Base-by-base conservation (phyloP, 1,140 invertebrate species). In the Trialeurodes vaporariorum region DNA sequence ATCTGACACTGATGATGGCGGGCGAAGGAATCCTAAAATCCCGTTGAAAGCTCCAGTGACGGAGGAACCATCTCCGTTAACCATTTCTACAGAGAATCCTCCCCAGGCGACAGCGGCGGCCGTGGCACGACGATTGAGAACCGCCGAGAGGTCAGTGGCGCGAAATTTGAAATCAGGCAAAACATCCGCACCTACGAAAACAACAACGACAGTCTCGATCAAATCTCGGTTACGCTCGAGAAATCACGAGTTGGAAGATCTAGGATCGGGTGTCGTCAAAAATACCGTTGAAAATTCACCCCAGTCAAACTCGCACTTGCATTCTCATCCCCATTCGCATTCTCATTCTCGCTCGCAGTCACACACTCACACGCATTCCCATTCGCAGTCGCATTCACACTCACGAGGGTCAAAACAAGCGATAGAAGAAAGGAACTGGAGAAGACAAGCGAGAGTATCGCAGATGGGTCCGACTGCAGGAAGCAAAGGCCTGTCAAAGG, bases 1-100 rank as follows among this genome's bases (percentile, higher is more conserved):
- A 1, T 62, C 71, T 61, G 64, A 21, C 21, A 69, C 65, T 12
- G 77, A 70, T 68, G 74, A 74, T n/a, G 75, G 76, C 24, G 75
- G 77, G 25, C 77, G 76, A 59, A 71, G 71, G 5, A 64, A 69
- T 2, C 66, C 60, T 5, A 70, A 63, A 66, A 59, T 63, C 17
- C 58, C 27, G 21, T 65, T 68, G 62, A 24, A 65, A 1, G 65
- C 63, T n/a, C 27, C 63, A 17, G 69, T 68, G 11, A 61, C 63
- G 24, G 71, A 71, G 62, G 68, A 72, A 66, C 34, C 34, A 17
- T 5, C 34, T 17, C 34, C 34, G 34, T 17, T 49, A 17, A 17
- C 34, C 5, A 17, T 17, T 17, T 9, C 17, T 17, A 17, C 34
- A 17, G 34, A 49, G 34, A 49, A 49, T 17, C 34, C 34, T 49